phyloP scores from a whole-genome alignment of 2,888 invertebrate species.

The Lymantria monacha region DNA sequence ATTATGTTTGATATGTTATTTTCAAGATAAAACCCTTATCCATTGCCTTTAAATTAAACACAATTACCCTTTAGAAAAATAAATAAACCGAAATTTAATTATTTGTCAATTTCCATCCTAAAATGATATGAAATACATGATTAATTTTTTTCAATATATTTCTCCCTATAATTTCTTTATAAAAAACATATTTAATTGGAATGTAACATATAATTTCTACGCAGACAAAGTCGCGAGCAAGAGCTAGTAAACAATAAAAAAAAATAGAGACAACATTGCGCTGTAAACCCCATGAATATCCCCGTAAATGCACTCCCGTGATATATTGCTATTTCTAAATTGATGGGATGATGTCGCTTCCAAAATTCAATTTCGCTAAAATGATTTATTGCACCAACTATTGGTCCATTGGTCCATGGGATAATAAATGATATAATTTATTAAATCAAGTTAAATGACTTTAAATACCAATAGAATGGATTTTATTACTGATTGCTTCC shows the following conservation, averaged over 20 bases:
- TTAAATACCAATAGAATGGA: conserved; percentile 2
- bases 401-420: background rate
- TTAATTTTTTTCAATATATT: no score
- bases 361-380: conserved; percentile 19
- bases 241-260: background rate
- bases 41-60: no score
- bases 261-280: conserved; percentile 1
- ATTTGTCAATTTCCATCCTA: no score
- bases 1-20: no score
- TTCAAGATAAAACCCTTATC: no score
- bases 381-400: conserved; percentile 17
- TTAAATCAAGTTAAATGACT: conserved; percentile 14
- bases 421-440: conserved; percentile 18
- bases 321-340: conserved; percentile 19
- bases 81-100: no score
- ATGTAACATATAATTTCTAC: no score
- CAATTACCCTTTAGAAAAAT: no score
- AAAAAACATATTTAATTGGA: no score
- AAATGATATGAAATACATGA: no score
- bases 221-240: no score
- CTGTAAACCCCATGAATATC: conserved; percentile 2
- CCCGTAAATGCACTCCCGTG: conserved; percentile 10
- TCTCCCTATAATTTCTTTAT: no score
- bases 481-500: background rate
- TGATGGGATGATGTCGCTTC: conserved; percentile 7